Evolutionary conservation across 1,140 invertebrate genomes (phyloP).

Genomic region (Aculops lycopersici): DNA sequence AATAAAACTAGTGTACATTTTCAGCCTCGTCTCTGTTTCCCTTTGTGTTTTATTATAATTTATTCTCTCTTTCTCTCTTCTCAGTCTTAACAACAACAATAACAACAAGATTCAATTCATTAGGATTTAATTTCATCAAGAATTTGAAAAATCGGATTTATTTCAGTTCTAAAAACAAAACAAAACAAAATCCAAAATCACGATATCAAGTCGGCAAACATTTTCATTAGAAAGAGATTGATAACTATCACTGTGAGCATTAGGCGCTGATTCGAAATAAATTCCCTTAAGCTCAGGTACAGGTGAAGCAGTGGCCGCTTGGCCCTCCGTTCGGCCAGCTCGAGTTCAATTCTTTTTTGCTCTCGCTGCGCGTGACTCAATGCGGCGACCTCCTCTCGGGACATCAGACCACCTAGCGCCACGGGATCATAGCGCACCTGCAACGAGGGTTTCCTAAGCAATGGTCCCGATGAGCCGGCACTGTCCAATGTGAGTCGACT

Average conservation of each 20-base stretch:
- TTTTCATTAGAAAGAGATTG: neutral
- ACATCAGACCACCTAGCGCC: slow-evolving; percentile 31
- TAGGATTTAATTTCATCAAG: too few species aligned
- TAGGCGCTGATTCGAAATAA: slow-evolving; percentile 5
- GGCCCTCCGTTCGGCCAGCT: slow-evolving; percentile 58
- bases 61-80: too few species aligned
- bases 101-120: too few species aligned
- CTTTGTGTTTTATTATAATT: too few species aligned
- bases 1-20: too few species aligned
- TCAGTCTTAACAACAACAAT: too few species aligned
- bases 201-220: neutral
- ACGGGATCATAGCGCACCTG: slow-evolving; percentile 44
- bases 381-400: slow-evolving; percentile 68
- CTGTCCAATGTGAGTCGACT: slow-evolving; percentile 4
- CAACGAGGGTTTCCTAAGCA: slow-evolving; percentile 78
- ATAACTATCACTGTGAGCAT: neutral
- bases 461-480: too few species aligned
- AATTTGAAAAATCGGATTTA: too few species aligned
- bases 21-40: too few species aligned
- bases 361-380: slow-evolving; percentile 68
- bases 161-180: too few species aligned
- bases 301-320: slow-evolving; percentile 75
- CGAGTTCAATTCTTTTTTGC: slow-evolving; percentile 55
- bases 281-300: slow-evolving; percentile 77
- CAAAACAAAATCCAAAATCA: too few species aligned